These are phyloP conservation scores for Anthopleura sola DNA, from an alignment of 64 coral and sea anemone genomes.

Conservation along the genomic window DNA sequence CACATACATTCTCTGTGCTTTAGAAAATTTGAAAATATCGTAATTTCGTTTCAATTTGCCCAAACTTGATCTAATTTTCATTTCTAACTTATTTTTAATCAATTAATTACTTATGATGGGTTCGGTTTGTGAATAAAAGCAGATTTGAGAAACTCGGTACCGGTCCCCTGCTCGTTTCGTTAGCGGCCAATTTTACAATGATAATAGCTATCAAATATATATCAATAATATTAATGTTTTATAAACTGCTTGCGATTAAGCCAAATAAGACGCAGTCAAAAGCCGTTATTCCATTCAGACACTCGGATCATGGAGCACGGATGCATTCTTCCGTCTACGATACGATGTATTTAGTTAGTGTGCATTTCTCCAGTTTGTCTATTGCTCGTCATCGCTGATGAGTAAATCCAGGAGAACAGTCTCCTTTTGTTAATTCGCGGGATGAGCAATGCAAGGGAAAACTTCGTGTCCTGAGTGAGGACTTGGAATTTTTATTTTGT, in stretches of 20 bases:
- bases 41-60: too few species aligned
- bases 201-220: not conserved
- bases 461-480: not conserved
- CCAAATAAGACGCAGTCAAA: not conserved
- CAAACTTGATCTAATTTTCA: too few species aligned
- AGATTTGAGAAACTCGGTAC: too few species aligned
- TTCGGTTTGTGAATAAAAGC: too few species aligned
- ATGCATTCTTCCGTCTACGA: not conserved
- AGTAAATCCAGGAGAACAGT: not conserved
- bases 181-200: not conserved
- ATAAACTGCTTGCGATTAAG: not conserved
- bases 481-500: conserved; percentile 2
- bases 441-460: not conserved
- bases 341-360: not conserved
- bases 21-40: too few species aligned
- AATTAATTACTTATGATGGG: too few species aligned
- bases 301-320: not conserved
- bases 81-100: too few species aligned
- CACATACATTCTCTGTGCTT: too few species aligned
- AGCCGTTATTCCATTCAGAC: not conserved
- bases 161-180: too few species aligned
- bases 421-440: not conserved
- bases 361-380: not conserved
- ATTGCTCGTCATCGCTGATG: not conserved
- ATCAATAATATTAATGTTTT: not conserved